Base-by-base conservation (phyloP, 1,140 invertebrate genomes). In the Drosophila nannoptera region DNA sequence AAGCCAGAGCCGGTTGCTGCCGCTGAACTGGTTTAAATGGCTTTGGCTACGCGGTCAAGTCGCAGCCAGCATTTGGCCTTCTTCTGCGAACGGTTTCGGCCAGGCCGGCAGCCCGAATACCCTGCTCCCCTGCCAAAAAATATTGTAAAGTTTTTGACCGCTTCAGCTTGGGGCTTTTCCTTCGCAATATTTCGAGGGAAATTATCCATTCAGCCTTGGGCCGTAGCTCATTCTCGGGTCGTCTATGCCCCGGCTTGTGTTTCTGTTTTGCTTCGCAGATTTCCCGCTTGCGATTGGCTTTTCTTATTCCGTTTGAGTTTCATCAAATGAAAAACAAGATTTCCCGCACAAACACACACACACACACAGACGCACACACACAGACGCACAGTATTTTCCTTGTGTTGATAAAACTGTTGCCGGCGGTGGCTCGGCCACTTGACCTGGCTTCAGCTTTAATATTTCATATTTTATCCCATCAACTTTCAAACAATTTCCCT, bases 21-120 rank as follows among this genome's bases (percentile, higher is more conserved):
- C 56, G 31, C 38, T 65, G 73, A 83, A 83, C 80, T 78, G 78
- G 78, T 82, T 84, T 75, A 38, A 58, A 72, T 66, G 68, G 60
- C 52, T 61, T 63, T 55, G 68, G 64, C 43, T 63, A 43, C 55
- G 65, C 58, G 60, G 42, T 53, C 48, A 67, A 52, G 32, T 64
- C 52, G 46, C 14, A 31, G 33, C 36, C 62, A 42, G 11, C 11
- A 14, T 4, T 56, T 64, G 60, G 52, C 52, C 67, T 64, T 69
- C 50, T 64, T 48, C 49, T 14, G 12, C 8, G 5, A 12, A 32
- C 9, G 4, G 6, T n/a, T 9, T 14, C 29, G 59, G 59, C 48
- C 29, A 43, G 11, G 8, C 5, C 8, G 22, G 14, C 43, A 32
- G 9, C 16, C 0, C 22, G 0, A 16, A 40, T 61, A n/a, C 58